Evolutionary conservation across 2,888 invertebrate species (phyloP), one percentile per base, ranked within the genome.

Genomic region (Pherbina coryleti): DNA sequence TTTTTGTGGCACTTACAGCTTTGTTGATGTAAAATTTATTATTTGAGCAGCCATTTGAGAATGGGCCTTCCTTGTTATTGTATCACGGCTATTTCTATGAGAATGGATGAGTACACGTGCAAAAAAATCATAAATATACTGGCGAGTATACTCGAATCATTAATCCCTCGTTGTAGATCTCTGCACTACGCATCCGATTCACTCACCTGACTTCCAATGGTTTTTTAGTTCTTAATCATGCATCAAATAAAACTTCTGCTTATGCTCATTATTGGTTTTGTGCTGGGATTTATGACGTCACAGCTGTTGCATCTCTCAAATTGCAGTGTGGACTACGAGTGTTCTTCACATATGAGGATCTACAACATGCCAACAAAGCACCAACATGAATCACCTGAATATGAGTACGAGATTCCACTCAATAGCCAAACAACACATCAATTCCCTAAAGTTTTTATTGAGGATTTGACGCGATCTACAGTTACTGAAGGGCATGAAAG

Each of bases 261-360:
- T 7, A 83, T 85, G 72, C 77, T 88, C 9, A 77, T 86, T 44
- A 66, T 85, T 22, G 88, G 88, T 9, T 77, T 88, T 60, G 79
- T 85, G 25, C 83, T 85, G 76, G 88, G 88, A 14, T 82, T 85
- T 49, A 79, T 82, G 5, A 72, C 89, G 22, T 86, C 88, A 14
- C 85, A 83, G 73, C 78, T 88, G 7, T 49, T 86, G 78, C 84
- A 83, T 17, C 78, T 81, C 60, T 78, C 82, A 51, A 81, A 80
- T 51, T 80, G 82, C 78, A 69, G 19, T 55, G 0, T 62, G 55
- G 74, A 66, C 66, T n/a, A 53, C 51, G 1, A 44, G 3, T 4
- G 73, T 73, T 67, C 11, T 53, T 19, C 4, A 53, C 11, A 57
- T 51, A n/a, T 55, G 69, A n/a, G 76, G 14, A n/a, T 11, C 7